These are phyloP conservation scores for Anastrepha ludens DNA, from an alignment of 1,140 invertebrate species.

Conservation along the genomic window DNA sequence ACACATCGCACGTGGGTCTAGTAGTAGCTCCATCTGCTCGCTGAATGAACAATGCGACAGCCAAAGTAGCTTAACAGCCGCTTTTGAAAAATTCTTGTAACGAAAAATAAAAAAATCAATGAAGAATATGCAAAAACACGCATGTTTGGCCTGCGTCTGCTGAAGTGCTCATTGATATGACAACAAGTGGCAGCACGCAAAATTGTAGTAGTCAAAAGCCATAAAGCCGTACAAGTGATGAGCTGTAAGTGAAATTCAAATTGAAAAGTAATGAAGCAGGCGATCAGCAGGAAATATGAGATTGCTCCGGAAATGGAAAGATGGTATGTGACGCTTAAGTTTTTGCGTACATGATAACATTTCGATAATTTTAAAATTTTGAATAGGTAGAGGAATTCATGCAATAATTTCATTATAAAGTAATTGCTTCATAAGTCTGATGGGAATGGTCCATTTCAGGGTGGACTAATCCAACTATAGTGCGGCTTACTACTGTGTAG, in stretches of 20 bases:
- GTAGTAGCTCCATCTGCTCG: background rate
- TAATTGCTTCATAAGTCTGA: too few relatives aligned
- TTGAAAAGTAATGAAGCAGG: background rate
- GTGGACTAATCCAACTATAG: too few relatives aligned
- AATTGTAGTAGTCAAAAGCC: background rate
- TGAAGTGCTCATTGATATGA: slow-evolving; percentile 26
- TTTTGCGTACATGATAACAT: too few relatives aligned
- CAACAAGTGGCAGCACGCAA: slow-evolving; percentile 36
- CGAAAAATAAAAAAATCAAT: background rate
- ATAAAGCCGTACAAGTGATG: background rate
- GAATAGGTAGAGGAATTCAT: too few relatives aligned
- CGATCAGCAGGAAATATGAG: background rate
- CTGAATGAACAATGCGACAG: background rate
- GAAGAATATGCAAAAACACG: background rate
- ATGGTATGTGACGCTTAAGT: background rate
- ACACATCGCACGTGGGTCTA: background rate
- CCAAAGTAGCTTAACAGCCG: background rate
- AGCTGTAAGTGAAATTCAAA: background rate
- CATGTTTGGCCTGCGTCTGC: slow-evolving; percentile 1
- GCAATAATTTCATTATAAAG: too few relatives aligned
- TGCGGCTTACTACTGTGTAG: too few relatives aligned
- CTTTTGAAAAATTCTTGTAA: background rate
- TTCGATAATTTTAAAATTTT: too few relatives aligned
- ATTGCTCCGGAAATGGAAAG: background rate
- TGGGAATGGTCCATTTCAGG: too few relatives aligned